Base-by-base conservation (phyloP, 2,113 vertebrate species). In the Aspiorhynchus laticeps region DNA sequence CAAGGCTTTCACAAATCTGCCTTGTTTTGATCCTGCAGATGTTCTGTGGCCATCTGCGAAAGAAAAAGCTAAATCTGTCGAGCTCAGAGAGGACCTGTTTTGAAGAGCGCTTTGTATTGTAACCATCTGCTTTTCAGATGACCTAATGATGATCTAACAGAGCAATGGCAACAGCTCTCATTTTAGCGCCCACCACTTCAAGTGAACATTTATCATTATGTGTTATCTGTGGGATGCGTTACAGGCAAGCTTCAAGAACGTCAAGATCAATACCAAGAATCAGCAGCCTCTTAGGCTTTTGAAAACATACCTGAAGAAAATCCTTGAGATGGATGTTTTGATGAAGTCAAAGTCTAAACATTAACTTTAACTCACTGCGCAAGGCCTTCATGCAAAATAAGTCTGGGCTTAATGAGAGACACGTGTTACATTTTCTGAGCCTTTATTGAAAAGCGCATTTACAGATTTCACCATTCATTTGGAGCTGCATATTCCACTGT, bases 51-150 rank as follows among this genome's bases (percentile, higher is more conserved):
- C 84, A 7, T 82, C 73, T 86, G 31, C 78, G 61, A 84, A 59
- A 41, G 11, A 85, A 63, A 85, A 85, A 53, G 28, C 73, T 59
- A 87, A 86, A 81, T 87, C 65, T 88, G 67, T 86, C 77, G 79
- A 33, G 85, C 84, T 31, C 43, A 53, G 86, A 76, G 85, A 87
- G 69, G 48, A 71, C 65, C 36, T 78, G 82, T 84, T 71, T 88
- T 76, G 38, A 83, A 75, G 78, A 85, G 46, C 3, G 28, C 71
- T 59, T 86, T 74, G 84, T 91, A 88, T 88, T 88, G 73, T 87
- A 87, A 76, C 87, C 90, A 92, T 93, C 91, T 93, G 90, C 85
- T 89, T 88, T 90, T 87, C 87, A 93, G 88, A 93, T 92, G 90
- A 91, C 48, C 74, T 90, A 88, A 76, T 84, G 38, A 61, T 79